These are phyloP conservation scores for Chrysolina americana DNA, from an alignment of 2,888 invertebrate genomes.

Conservation along the genomic window DNA sequence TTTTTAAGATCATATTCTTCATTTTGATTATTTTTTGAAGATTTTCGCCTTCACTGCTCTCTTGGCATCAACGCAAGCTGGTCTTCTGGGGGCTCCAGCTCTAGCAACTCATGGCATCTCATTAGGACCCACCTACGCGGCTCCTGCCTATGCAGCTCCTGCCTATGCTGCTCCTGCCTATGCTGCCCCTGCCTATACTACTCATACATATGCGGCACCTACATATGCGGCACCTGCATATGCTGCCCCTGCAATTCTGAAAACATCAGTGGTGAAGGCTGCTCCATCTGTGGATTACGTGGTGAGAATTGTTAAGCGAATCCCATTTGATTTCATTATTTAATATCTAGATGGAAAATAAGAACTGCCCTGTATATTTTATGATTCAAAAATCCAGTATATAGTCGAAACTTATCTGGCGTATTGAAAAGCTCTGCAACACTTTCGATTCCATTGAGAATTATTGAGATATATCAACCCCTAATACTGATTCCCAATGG, in stretches of 20 bases:
- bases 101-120: constrained; percentile 50
- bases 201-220: constrained; percentile 41
- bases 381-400: no score
- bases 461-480: no score
- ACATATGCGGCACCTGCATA: constrained; percentile 42
- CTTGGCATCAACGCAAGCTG: constrained; percentile 70
- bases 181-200: constrained; percentile 44
- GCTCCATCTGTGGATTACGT: constrained; percentile 62
- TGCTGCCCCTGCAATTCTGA: constrained; percentile 50
- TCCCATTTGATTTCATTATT: no score
- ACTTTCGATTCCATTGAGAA: no score
- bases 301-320: constrained; percentile 49
- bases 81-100: constrained; percentile 68
- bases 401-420: no score
- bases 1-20: neutral
- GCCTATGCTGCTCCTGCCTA: constrained; percentile 46
- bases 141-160: constrained; percentile 47
- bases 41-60: constrained; percentile 64
- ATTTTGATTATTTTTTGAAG: constrained; percentile 53
- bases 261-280: constrained; percentile 59
- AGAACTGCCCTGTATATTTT: no score
- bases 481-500: no score
- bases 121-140: constrained; percentile 50
- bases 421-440: no score
- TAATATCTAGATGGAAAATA: no score